phyloP scores from a whole-genome alignment of 2,797 vertebrate species.

The Rhabdophis nuchalis region DNA sequence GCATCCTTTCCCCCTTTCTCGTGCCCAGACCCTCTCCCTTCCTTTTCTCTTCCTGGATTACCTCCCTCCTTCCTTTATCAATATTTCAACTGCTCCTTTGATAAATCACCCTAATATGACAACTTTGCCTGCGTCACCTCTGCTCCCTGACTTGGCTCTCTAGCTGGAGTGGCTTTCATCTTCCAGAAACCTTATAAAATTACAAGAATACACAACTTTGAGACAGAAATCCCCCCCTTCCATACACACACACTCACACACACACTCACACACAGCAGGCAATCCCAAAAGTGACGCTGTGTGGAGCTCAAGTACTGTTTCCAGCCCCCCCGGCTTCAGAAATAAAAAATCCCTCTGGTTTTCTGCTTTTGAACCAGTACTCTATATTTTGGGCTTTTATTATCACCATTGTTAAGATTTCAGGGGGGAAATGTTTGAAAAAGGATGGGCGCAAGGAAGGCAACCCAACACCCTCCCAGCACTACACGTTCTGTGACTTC shows the following conservation, averaged over 20 bases:
- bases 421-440: not conserved
- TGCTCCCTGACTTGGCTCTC: slow-evolving; percentile 22
- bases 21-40: slow-evolving; percentile 26
- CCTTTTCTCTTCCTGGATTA: slow-evolving; percentile 38
- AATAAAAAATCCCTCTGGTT: slow-evolving; percentile 56
- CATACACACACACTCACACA: not conserved
- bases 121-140: slow-evolving; percentile 39
- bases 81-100: slow-evolving; percentile 60
- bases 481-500: not conserved
- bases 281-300: slow-evolving; percentile 53
- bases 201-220: slow-evolving; percentile 22
- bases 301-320: slow-evolving; percentile 61
- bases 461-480: not conserved
- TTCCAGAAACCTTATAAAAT: slow-evolving; percentile 34
- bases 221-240: not conserved
- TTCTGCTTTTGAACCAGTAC: slow-evolving; percentile 53
- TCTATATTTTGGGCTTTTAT: slow-evolving; percentile 30
- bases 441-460: not conserved
- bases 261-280: slow-evolving; percentile 34
- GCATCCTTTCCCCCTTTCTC: slow-evolving; percentile 40
- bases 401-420: not conserved
- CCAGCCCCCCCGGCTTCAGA: slow-evolving; percentile 36
- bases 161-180: slow-evolving; percentile 16
- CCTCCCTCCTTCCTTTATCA: slow-evolving; percentile 60
- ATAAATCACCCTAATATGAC: slow-evolving; percentile 53